Evolutionary conservation across 2,888 invertebrate genomes (phyloP).

Genomic region (Norana najaformis): DNA sequence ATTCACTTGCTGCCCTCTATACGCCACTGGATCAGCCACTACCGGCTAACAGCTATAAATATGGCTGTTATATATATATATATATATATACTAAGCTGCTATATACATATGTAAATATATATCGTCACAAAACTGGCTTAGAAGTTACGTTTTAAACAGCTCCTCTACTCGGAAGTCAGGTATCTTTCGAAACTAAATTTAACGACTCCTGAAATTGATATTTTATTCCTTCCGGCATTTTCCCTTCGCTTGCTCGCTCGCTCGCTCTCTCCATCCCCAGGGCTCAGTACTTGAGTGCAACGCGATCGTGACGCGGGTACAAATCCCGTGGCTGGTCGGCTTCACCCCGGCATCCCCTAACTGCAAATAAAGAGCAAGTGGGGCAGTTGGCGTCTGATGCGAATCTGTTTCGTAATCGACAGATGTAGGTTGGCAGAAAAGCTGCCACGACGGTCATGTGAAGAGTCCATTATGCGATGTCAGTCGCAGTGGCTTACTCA

Average conservation of each 20-base stretch:
- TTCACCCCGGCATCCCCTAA: background rate
- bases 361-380: background rate
- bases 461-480: background rate
- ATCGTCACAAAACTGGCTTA: no score
- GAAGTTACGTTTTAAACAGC: background rate
- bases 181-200: background rate
- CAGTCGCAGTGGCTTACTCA: background rate
- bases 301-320: background rate
- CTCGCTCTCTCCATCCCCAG: no score
- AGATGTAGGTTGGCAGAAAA: background rate
- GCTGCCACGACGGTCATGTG: background rate
- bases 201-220: background rate
- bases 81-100: no score
- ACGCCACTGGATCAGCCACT: background rate
- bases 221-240: background rate
- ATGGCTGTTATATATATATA: no score
- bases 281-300: background rate
- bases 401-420: background rate
- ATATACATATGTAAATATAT: no score
- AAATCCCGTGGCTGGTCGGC: background rate
- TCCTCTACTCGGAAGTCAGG: background rate
- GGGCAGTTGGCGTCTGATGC: background rate
- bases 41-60: no score
- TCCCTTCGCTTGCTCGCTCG: background rate
- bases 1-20: background rate